These are phyloP conservation scores for Kryptolebias ocellatus DNA, from an alignment of 2,797 vertebrate genomes.

Conservation along the genomic window DNA sequence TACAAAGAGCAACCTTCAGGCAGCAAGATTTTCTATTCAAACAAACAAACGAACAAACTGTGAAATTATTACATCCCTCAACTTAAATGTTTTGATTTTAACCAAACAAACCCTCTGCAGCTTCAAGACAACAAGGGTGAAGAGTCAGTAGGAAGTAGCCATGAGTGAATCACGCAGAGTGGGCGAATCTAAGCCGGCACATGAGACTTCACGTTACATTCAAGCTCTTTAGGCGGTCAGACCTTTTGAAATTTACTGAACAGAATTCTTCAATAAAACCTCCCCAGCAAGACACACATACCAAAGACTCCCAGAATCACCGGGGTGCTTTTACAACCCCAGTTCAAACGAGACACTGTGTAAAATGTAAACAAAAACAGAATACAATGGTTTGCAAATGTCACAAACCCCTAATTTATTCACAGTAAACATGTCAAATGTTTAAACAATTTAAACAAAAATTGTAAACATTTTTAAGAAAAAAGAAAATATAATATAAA, in stretches of 20 bases:
- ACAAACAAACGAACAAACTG: slow-evolving; percentile 15
- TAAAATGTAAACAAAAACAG: too few relatives aligned
- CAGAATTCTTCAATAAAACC: background rate
- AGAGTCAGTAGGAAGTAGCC: slow-evolving; percentile 3
- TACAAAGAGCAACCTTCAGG: slow-evolving; percentile 5
- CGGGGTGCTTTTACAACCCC: too few relatives aligned
- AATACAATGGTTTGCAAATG: too few relatives aligned
- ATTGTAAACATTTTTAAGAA: too few relatives aligned
- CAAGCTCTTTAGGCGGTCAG: too few relatives aligned
- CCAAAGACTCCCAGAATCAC: slow-evolving; percentile 9
- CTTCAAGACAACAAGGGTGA: slow-evolving; percentile 16
- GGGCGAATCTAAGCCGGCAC: background rate
- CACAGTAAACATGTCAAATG: too few relatives aligned
- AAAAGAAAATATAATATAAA: too few relatives aligned
- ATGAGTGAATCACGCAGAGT: slow-evolving; percentile 12
- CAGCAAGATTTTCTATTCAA: slow-evolving; percentile 42
- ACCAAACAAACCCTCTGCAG: slow-evolving; percentile 34
- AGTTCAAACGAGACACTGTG: too few relatives aligned
- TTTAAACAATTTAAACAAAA: too few relatives aligned
- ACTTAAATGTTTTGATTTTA: slow-evolving; percentile 28
- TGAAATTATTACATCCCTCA: slow-evolving; percentile 36
- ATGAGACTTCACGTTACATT: too few relatives aligned
- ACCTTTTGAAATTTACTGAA: slow-evolving; percentile 32
- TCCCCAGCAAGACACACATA: slow-evolving; percentile 57
- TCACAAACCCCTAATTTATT: too few relatives aligned